These are phyloP conservation scores for Arnoldichthys spilopterus DNA, from an alignment of 2,797 vertebrate species.

Conservation along the genomic window DNA sequence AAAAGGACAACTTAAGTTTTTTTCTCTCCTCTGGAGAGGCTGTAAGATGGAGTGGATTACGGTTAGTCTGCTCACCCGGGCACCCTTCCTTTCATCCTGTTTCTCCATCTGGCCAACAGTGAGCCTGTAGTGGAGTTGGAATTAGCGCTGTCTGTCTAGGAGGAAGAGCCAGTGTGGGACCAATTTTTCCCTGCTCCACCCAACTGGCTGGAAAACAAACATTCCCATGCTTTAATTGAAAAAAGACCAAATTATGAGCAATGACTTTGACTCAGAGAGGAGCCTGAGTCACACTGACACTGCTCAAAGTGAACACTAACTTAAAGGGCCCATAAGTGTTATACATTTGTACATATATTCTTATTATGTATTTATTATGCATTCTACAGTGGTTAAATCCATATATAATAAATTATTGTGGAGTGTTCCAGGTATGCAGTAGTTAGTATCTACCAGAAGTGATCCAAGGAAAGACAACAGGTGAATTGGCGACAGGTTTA, in stretches of 20 bases:
- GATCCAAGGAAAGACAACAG: too few relatives aligned
- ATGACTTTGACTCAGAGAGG: not conserved
- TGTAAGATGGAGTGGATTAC: conserved; percentile 47
- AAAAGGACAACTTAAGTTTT: conserved; percentile 15
- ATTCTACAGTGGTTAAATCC: too few relatives aligned
- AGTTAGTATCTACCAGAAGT: too few relatives aligned
- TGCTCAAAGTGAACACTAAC: not conserved
- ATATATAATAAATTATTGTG: too few relatives aligned
- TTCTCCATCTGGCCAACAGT: conserved; percentile 50
- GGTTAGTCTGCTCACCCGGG: conserved; percentile 31
- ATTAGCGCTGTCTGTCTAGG: conserved; percentile 36
- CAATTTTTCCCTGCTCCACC: conserved; percentile 19
- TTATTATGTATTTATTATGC: not conserved
- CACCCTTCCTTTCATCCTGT: conserved; percentile 49
- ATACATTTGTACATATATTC: too few relatives aligned
- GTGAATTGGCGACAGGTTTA: too few relatives aligned
- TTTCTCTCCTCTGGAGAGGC: conserved; percentile 8
- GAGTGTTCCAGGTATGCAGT: too few relatives aligned
- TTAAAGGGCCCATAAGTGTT: not conserved
- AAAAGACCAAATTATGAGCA: conserved; percentile 1
- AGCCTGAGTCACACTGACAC: not conserved
- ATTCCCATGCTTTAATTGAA: conserved; percentile 13
- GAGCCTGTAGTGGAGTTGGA: conserved; percentile 31
- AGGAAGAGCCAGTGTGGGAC: conserved; percentile 28
- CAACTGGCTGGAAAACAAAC: conserved; percentile 30